These are phyloP conservation scores for Terrapene triunguis DNA, from an alignment of 2,113 vertebrate species.

Conservation along the genomic window DNA sequence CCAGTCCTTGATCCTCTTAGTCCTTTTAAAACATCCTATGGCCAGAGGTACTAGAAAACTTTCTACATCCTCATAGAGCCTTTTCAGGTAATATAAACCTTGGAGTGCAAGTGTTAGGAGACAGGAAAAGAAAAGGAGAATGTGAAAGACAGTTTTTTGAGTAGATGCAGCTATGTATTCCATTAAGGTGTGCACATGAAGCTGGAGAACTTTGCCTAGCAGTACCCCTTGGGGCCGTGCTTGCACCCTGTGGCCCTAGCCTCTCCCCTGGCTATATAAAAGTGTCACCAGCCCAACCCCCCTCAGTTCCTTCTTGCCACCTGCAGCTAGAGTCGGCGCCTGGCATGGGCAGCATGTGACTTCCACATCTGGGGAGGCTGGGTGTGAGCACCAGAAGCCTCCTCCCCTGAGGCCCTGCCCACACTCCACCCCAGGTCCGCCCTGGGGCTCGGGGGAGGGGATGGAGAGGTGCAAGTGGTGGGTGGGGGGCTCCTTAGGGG, in stretches of 20 bases:
- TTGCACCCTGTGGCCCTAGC: neutral
- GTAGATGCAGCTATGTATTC: neutral
- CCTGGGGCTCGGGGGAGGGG: no score
- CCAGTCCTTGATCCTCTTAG: neutral
- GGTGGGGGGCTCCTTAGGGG: no score
- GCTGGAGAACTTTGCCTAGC: neutral
- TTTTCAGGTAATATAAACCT: neutral
- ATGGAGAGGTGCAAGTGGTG: no score
- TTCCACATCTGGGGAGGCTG: no score
- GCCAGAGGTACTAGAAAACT: neutral
- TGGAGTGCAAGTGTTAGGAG: rapidly evolving
- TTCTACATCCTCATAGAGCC: neutral
- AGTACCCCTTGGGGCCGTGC: neutral
- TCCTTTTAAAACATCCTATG: neutral
- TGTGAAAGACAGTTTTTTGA: neutral
- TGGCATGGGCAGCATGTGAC: no score
- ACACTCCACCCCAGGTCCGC: no score
- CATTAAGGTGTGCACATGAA: neutral
- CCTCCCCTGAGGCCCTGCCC: no score
- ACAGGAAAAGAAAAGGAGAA: neutral
- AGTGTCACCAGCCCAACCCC: no score
- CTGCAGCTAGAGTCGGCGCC: neutral
- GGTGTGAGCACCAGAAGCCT: no score
- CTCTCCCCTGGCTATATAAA: neutral
- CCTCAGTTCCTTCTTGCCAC: neutral